A percentile compares a stretch with the other conserved stretches of the same genome.
phyloP scores from a whole-genome alignment of 2,113 vertebrate species.

The Varanus salvator region DNA sequence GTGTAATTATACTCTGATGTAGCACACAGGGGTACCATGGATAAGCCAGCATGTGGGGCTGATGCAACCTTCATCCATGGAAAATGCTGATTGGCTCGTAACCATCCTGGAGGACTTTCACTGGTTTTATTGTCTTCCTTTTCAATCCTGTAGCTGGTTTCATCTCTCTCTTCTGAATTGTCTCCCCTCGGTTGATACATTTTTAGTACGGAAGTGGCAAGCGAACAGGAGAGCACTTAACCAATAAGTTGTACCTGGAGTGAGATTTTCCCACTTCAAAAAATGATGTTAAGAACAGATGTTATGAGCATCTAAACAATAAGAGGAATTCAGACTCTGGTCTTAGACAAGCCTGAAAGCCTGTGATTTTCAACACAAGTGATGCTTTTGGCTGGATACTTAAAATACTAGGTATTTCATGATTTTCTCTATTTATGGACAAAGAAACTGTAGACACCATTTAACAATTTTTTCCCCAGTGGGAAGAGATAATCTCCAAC shows the following conservation, averaged over 20 bases:
- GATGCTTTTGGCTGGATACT: not conserved
- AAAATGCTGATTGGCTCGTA: conserved; percentile 8
- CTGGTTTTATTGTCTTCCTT: not conserved
- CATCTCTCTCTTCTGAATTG: conserved; percentile 19
- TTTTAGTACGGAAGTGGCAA: not conserved
- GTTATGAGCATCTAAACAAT: conserved; percentile 3
- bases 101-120: not conserved
- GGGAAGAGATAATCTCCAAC: no score
- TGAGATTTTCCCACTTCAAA: not conserved
- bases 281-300: not conserved
- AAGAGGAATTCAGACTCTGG: not conserved
- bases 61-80: not conserved
- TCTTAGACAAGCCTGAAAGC: not conserved
- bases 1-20: conserved; percentile 25
- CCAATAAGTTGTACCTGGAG: not conserved
- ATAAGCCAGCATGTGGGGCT: not conserved
- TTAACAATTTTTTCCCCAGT: no score
- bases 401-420: not conserved
- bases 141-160: not conserved
- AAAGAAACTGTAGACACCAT: no score
- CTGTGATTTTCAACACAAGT: not conserved
- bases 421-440: not conserved
- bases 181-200: not conserved
- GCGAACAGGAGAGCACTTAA: not conserved
- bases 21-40: conserved; percentile 36